phyloP scores from a whole-genome alignment of 2,888 invertebrate genomes.

The Ennomos erosarius region DNA sequence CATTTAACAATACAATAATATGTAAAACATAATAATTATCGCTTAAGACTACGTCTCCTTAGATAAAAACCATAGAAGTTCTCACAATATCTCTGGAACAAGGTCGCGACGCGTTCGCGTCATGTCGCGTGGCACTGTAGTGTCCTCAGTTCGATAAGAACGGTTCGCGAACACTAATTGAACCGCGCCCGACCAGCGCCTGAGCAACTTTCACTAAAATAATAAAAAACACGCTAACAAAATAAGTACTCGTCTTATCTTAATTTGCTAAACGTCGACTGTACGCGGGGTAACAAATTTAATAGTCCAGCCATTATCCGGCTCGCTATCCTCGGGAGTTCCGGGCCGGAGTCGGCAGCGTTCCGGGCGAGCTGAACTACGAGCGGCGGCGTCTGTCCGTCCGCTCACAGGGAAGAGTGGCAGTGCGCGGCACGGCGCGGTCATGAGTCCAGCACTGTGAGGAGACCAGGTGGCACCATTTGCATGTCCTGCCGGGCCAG shows the following conservation, averaged over 20 bases:
- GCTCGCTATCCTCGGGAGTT: constrained; percentile 38
- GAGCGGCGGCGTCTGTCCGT: constrained; percentile 52
- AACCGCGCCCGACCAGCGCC: constrained; percentile 81
- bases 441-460: constrained; percentile 82
- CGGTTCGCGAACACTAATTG: constrained; percentile 78
- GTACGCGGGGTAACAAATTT: constrained; percentile 66
- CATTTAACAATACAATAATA: constrained; percentile 78
- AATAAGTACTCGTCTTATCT: constrained; percentile 79
- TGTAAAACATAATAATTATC: constrained; percentile 72
- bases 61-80: constrained; percentile 64
- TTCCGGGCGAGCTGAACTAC: constrained; percentile 35
- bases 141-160: constrained; percentile 72
- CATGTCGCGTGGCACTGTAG: constrained; percentile 56
- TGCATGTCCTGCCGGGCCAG: constrained; percentile 78
- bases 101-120: constrained; percentile 53
- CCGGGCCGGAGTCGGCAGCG: constrained; percentile 37
- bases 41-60: constrained; percentile 72
- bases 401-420: constrained; percentile 70
- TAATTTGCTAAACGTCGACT: constrained; percentile 76
- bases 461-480: constrained; percentile 73
- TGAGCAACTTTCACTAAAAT: constrained; percentile 84
- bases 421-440: constrained; percentile 75
- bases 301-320: constrained; percentile 53
- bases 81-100: constrained; percentile 55
- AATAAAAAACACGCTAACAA: constrained; percentile 79